Conservation (phyloP, 2,888 invertebrate genomes). For the Cerastis rubricosa region DNA sequence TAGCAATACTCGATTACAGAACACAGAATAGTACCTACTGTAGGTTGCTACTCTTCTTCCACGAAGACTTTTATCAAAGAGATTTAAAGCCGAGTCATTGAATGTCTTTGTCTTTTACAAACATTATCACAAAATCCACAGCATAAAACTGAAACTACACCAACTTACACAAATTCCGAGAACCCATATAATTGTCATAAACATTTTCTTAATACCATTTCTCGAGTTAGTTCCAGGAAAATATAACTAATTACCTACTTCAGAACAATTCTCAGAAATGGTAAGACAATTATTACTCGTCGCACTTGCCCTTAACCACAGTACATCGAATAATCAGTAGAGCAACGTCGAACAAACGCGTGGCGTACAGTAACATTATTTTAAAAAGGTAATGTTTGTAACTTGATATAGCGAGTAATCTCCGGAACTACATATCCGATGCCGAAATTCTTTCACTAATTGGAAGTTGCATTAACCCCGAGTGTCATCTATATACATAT, state of each 20-base stretch:
- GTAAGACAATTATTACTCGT: constrained; percentile 2
- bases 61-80: background rate
- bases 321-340: background rate
- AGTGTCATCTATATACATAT: too few relatives aligned
- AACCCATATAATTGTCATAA: background rate
- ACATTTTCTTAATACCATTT: too few relatives aligned
- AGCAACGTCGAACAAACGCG: background rate
- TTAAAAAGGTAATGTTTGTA: background rate
- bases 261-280: background rate
- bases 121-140: background rate
- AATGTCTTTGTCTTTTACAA: background rate
- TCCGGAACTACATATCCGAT: background rate
- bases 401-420: background rate
- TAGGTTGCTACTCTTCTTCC: too few relatives aligned
- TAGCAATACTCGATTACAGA: background rate
- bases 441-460: background rate
- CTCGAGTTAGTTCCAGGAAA: background rate
- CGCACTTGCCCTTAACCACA: background rate
- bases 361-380: background rate
- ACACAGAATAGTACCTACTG: background rate
- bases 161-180: background rate
- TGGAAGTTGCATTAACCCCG: background rate
- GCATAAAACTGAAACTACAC: background rate
- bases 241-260: background rate
- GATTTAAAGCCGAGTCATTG: too few relatives aligned